Base-by-base conservation (phyloP, 2,888 invertebrate species). In the Nysson spinosus region DNA sequence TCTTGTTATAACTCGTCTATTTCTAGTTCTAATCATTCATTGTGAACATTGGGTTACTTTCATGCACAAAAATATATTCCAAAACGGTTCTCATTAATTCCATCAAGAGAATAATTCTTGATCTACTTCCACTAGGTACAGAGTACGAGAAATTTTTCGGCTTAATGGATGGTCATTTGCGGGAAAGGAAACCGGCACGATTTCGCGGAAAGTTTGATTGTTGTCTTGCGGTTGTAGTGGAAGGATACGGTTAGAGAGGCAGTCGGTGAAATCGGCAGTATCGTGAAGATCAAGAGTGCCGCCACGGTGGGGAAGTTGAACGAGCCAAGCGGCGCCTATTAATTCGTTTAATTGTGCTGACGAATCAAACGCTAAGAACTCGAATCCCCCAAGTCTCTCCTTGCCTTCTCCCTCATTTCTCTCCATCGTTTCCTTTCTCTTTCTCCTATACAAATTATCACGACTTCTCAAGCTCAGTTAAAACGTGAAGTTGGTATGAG, bases 321-420 rank as follows among this genome's bases (percentile, higher is more conserved):
- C 54, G 72, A 66, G 66, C 35, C 52, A 47, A 72, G 60, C 70
- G 67, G 64, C 72, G 72, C 73, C 81, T 82, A 82, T 83, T 84
- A 85, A 85, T 84, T 83, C 80, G 75, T 79, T 81, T 83, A 83
- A 85, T 85, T 83, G 84, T 78, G 84, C 83, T 83, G 83, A 85
- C 82, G 81, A 83, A 83, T 83, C 79, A 78, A 80, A 84, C 70
- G 74, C 72, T 75, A 73, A 80, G 78, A 78, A 79, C 77, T 75
- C 61, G 67, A 77, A 72, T 69, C 50, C 63, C 66, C 44, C 42
- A 34, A 52, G 19, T 24, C 42, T 40, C 22, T 28, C 42, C 22
- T 34, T 9, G 30, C 19, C 19, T 26, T 28, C 4, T 19, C 12
- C 4, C n/a, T 28, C 3, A 30, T 14, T 40, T 46, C 37, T 39